These are phyloP conservation scores for Hedya salicella DNA, from an alignment of 2,888 invertebrate genomes.

Conservation along the genomic window DNA sequence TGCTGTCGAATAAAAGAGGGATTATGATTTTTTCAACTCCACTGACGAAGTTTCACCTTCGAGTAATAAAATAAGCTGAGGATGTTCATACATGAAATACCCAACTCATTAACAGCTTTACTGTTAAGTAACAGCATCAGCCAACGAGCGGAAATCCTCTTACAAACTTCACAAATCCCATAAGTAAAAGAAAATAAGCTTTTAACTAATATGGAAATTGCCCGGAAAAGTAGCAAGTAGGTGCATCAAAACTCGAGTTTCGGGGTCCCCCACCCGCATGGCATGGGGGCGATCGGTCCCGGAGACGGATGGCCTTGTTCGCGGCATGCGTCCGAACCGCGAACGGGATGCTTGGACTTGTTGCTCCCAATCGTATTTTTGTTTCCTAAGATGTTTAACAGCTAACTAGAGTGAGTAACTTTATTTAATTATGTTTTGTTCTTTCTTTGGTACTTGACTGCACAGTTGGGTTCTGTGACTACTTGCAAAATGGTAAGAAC, in stretches of 20 bases:
- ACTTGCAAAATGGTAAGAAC: background rate
- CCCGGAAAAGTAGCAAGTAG: conserved; percentile 53
- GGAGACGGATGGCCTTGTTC: conserved; percentile 74
- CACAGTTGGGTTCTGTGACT: background rate
- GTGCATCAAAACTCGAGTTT: conserved; percentile 42
- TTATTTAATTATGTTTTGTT: conserved; percentile 30
- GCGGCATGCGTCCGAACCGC: conserved; percentile 62
- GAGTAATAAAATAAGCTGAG: background rate
- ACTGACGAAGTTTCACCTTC: no score
- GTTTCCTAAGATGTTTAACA: conserved; percentile 47
- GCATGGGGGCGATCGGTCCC: conserved; percentile 55
- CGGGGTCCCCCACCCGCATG: conserved; percentile 7
- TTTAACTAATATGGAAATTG: conserved; percentile 56
- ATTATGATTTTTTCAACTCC: no score
- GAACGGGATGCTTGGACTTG: conserved; percentile 73
- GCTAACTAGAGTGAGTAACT: conserved; percentile 32
- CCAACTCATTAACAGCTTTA: conserved; percentile 31
- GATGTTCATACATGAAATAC: conserved; percentile 13
- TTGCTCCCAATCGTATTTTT: conserved; percentile 68
- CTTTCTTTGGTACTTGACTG: background rate
- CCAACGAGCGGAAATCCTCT: conserved; percentile 38
- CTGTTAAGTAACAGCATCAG: conserved; percentile 22
- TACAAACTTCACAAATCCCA: conserved; percentile 46
- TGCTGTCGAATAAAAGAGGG: no score
- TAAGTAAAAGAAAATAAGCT: conserved; percentile 44